Evolutionary conservation across 2,113 vertebrate species (phyloP), one percentile per base, ranked within the genome.

Genomic region (Sphaerodactylus townsendi): DNA sequence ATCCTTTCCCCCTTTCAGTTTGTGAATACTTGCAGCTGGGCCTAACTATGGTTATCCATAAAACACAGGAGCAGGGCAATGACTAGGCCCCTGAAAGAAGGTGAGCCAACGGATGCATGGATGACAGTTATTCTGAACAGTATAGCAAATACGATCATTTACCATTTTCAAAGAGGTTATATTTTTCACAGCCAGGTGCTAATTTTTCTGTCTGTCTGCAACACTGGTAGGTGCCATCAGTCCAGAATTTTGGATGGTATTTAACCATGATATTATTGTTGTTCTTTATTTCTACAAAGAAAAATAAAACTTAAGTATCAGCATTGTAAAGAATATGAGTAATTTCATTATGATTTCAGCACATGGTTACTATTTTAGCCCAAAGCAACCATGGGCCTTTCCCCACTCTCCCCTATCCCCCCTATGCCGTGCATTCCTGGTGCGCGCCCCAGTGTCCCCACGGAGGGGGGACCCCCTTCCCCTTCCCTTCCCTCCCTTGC

Each of bases 241-340:
- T 94, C 98, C 98, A 99, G 93, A 99, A 97, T 92, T 97, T 97
- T 74, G 98, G 97, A 89, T 99, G 98, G 75, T 98, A 99, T 95
- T 99, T 99, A 23, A 97, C 84, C 93, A 96, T 90, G 81, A 99
- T 96, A 68, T 94, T 92, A 2, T 92, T 84, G 90, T 99, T 99
- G 89, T 97, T 95, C 93, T 95, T 97, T 92, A 99, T 99, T 95
- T 97, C 98, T 99, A 90, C 10, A 94, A 87, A 71, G 85, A 88
- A 79, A 56, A 5, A 35, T 41, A 75, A 5, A 86, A 25, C n/a
- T 85, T 85, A 89, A 1, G 44, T 0, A 44, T 1, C 1, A 0
- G 0, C 23, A 30, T 41, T 48, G 62, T 1, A 78, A 78, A 59
- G 11, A 62, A 35, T 28, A 84, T 33, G 10, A 70, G 0, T 2